These are phyloP conservation scores for Pogonomyrmex barbatus DNA, from an alignment of 1,140 invertebrate species.

Conservation along the genomic window DNA sequence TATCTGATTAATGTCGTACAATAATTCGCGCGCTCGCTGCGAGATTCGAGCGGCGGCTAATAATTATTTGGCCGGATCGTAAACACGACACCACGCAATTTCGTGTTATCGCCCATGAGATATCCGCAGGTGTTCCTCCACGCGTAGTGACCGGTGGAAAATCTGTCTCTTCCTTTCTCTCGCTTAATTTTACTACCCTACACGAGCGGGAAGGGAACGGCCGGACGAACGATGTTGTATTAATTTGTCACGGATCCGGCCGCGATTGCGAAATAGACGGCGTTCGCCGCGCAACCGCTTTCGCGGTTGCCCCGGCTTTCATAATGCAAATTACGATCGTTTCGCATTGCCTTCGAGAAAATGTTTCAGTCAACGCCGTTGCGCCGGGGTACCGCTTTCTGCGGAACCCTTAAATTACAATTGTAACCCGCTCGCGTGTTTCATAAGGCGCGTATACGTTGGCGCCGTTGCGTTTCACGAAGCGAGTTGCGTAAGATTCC, in stretches of 20 bases:
- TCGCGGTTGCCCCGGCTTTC: constrained; percentile 49
- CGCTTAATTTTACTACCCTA: background rate
- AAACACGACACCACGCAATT: constrained; percentile 37
- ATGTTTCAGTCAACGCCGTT: constrained; percentile 29
- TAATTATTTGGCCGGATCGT: constrained; percentile 40
- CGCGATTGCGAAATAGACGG: constrained; percentile 43
- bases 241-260: constrained; percentile 46
- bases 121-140: constrained; percentile 18
- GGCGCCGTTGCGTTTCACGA: background rate
- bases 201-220: background rate
- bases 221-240: constrained; percentile 12
- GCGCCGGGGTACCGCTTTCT: constrained; percentile 23
- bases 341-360: constrained; percentile 54
- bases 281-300: constrained; percentile 23
- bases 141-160: background rate
- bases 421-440: constrained; percentile 36
- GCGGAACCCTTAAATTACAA: constrained; percentile 59
- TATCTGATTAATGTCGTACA: constrained; percentile 54
- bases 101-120: constrained; percentile 15
- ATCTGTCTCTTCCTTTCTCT: background rate
- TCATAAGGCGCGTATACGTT: constrained; percentile 31
- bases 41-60: constrained; percentile 18
- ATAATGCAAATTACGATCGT: constrained; percentile 64
- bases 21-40: constrained; percentile 25
- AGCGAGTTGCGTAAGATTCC: constrained; percentile 10